Percentiles rank a stretch among this genome's conserved stretches.
phyloP scores from a whole-genome alignment of 2,113 vertebrate genomes.

The Phylloscopus trochiloides region DNA sequence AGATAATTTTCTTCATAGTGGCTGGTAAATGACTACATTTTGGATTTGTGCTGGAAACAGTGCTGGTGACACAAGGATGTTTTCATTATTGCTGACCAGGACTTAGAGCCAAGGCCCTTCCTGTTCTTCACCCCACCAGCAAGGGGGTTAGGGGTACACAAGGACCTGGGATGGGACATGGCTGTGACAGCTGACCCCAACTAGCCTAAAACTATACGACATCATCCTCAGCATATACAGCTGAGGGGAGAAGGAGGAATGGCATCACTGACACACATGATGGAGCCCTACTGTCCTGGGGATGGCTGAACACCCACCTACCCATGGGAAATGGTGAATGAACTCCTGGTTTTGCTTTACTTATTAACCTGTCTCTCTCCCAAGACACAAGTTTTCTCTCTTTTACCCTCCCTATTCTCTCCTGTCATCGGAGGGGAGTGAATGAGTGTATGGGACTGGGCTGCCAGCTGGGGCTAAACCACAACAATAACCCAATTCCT shows the following conservation, averaged over 20 bases:
- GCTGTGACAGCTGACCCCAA: neutral
- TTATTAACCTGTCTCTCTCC: neutral
- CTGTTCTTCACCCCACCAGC: neutral
- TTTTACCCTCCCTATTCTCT: neutral
- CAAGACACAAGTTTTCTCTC: fast-evolving
- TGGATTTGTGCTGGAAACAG: neutral
- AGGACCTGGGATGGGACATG: neutral
- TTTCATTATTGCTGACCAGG: neutral
- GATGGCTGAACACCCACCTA: neutral
- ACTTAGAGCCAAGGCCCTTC: neutral
- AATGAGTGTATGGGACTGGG: neutral
- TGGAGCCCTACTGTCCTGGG: neutral
- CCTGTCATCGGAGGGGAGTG: neutral
- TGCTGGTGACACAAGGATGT: neutral
- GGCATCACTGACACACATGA: neutral
- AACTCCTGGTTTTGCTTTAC: neutral
- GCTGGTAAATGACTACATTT: neutral
- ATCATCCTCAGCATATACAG: neutral
- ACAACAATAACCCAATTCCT: neutral
- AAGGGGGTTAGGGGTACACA: neutral
- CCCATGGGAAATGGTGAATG: neutral
- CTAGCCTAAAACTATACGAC: fast-evolving
- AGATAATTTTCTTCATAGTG: neutral
- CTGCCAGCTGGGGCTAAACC: neutral
- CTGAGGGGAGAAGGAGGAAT: neutral